These are phyloP conservation scores for Keiferia lycopersicella DNA, from an alignment of 2,888 invertebrate genomes.

Conservation along the genomic window DNA sequence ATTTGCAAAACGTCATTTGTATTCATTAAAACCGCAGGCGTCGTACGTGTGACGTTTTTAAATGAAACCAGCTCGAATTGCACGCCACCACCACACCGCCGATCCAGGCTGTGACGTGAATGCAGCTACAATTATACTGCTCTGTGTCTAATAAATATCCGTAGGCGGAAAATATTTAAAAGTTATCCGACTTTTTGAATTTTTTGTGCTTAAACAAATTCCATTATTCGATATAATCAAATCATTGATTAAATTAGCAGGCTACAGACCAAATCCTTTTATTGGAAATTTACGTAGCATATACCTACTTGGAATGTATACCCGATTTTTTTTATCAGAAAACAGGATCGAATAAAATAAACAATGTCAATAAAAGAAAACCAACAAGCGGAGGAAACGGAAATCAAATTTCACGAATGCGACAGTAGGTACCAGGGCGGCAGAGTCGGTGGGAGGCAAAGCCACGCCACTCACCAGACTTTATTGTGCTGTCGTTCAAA, in stretches of 20 bases:
- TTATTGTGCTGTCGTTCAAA: slow-evolving; percentile 78
- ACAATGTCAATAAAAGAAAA: slow-evolving; percentile 13
- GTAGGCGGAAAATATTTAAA: no score
- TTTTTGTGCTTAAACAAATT: no score
- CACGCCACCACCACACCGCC: background rate
- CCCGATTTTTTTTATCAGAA: background rate
- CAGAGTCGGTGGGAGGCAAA: slow-evolving; percentile 28
- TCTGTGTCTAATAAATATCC: no score
- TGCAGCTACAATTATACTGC: no score
- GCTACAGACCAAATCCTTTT: no score
- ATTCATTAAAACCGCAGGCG: slow-evolving; percentile 67
- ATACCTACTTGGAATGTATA: background rate
- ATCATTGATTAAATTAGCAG: no score
- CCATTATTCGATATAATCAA: no score
- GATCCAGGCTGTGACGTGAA: background rate
- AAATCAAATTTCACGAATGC: slow-evolving; percentile 21
- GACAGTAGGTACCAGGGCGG: slow-evolving; percentile 17
- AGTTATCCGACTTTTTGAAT: no score
- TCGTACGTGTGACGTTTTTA: slow-evolving; percentile 59
- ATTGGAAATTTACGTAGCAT: background rate
- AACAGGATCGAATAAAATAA: slow-evolving; percentile 19
- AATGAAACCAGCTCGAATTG: slow-evolving; percentile 34
- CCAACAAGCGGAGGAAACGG: slow-evolving; percentile 13
- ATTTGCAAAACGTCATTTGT: slow-evolving; percentile 79
- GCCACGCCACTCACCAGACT: slow-evolving; percentile 61